These are phyloP conservation scores for Numida meleagris DNA, from an alignment of 2,113 vertebrate genomes.

Conservation along the genomic window DNA sequence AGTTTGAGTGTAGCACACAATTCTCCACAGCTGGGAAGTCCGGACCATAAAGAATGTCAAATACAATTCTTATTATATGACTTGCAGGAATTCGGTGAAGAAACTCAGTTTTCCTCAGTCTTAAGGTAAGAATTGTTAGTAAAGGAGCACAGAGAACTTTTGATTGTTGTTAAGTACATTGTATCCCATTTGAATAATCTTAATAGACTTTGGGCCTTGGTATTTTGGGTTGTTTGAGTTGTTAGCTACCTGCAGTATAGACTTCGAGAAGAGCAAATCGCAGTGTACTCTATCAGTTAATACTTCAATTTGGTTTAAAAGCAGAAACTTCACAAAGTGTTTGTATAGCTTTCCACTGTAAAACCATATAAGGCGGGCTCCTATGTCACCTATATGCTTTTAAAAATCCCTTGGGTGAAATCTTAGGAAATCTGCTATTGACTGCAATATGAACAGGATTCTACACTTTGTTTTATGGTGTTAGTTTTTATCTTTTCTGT, in stretches of 20 bases:
- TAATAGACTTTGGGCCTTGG: background rate
- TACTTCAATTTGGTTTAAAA: background rate
- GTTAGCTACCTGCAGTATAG: background rate
- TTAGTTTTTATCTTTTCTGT: slow-evolving; percentile 15
- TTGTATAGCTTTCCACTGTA: background rate
- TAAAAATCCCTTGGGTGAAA: slow-evolving; percentile 15
- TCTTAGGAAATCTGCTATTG: slow-evolving; percentile 2
- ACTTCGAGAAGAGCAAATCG: background rate
- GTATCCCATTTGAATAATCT: background rate
- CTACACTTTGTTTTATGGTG: slow-evolving; percentile 5
- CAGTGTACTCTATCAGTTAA: background rate
- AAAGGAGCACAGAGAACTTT: background rate
- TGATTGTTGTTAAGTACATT: background rate
- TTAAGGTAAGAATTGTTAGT: background rate
- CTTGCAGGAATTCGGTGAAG: background rate
- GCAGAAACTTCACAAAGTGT: background rate
- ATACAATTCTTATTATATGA: background rate
- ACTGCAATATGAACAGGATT: background rate
- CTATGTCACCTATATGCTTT: slow-evolving; percentile 23
- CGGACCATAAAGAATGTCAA: background rate
- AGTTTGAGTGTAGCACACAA: background rate
- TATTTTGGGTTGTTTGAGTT: background rate
- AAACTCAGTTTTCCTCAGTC: background rate
- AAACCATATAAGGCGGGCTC: background rate
- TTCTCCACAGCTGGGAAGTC: background rate